Evolutionary conservation across 2,888 invertebrate genomes (phyloP), one percentile per base, ranked within the genome.

Genomic region (Chrysodeixis includens): DNA sequence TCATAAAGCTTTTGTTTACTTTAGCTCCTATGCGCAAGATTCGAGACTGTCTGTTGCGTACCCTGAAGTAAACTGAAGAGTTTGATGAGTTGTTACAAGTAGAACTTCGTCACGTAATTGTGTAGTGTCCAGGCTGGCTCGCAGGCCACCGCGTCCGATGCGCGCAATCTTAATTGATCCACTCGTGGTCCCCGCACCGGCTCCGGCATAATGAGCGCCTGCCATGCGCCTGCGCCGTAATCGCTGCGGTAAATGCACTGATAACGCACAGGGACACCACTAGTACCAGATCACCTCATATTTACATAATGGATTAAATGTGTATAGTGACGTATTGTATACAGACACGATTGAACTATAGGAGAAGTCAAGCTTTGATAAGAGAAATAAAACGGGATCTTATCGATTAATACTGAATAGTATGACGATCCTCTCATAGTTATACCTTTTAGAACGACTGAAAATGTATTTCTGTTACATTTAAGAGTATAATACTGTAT

Each of bases 161-260:
- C 59, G 69, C 78, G 44, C 71, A 69, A 78, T 78, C 81, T 81
- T 78, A 81, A 78, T 81, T 74, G 78, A 62, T 67, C 69, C 74
- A 51, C 74, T 20, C 67, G 40, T 44, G 56, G 30, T 52, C 58
- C 46, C 51, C 35, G 7, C n/a, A n/a, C 26, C 26, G 26, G 26
- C 3, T 49, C 35, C 44, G 59, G 56, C 53, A 62, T 74, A 74
- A 78, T 74, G 73, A 74, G 74, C 56, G 62, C 56, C 56, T 62
- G 55, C 58, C 53, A 62, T n/a, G n/a, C n/a, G n/a, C n/a, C 68
- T 30, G 46, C 35, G 32, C 53, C 53, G 53, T 53, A 60, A 60
- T 60, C 53, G 30, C 18, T 20, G 10, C 32, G 49, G 46, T 16
- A 30, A 32, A 10, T 32, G 61, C 35, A 26, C 30, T 56, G 55